These are phyloP conservation scores for Cheilosia vulpina DNA, from an alignment of 2,888 invertebrate genomes.

Conservation along the genomic window DNA sequence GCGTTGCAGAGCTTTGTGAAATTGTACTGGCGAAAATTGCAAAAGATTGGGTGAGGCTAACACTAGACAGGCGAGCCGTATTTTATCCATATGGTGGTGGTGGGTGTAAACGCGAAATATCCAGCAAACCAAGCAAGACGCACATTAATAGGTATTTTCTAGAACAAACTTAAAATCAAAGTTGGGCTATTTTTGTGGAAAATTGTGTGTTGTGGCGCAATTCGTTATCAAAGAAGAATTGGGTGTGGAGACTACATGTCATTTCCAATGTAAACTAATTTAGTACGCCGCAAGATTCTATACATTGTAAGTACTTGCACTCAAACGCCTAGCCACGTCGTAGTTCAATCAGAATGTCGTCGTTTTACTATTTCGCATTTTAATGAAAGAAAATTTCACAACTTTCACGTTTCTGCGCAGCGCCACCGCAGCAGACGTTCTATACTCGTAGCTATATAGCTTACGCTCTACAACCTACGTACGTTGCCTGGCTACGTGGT, in stretches of 20 bases:
- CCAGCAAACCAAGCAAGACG: neutral
- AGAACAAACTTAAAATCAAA: neutral
- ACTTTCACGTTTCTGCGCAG: slow-evolving; percentile 73
- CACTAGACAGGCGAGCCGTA: neutral
- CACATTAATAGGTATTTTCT: neutral
- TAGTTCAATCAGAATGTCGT: slow-evolving; percentile 29
- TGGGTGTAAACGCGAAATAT: neutral
- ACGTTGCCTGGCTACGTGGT: slow-evolving; percentile 5
- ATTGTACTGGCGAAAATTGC: slow-evolving; percentile 6
- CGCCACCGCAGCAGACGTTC: slow-evolving; percentile 7
- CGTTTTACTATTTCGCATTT: slow-evolving; percentile 71
- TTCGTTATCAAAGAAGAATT: neutral
- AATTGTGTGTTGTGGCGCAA: slow-evolving; percentile 13
- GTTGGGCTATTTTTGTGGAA: neutral
- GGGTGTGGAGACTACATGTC: neutral
- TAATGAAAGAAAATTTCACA: slow-evolving; percentile 74
- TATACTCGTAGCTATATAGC: neutral
- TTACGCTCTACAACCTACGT: neutral
- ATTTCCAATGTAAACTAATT: neutral
- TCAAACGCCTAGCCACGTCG: neutral
- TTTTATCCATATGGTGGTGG: neutral
- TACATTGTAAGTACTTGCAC: slow-evolving; percentile 2
- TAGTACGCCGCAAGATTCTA: slow-evolving; percentile 7
- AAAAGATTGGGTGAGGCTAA: slow-evolving; percentile 18
- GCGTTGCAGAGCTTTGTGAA: slow-evolving; percentile 42